Conservation (phyloP, 2,113 vertebrate genomes). For the Perccottus glenii region DNA sequence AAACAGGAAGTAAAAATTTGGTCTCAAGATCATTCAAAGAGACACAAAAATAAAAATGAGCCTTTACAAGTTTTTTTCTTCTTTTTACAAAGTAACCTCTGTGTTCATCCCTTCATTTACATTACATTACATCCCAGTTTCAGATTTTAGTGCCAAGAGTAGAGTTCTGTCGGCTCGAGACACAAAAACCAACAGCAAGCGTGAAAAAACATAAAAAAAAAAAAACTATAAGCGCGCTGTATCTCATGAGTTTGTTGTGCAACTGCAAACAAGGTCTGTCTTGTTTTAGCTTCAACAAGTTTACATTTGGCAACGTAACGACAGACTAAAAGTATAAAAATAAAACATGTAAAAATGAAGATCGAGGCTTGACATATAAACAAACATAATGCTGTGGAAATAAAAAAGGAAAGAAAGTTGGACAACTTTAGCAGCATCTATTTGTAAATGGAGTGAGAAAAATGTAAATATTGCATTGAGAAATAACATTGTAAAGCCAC, state of each 20-base stretch:
- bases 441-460: too few species aligned
- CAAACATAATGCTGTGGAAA: too few species aligned
- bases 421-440: too few species aligned
- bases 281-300: background rate
- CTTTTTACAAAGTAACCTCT: slow-evolving; percentile 54
- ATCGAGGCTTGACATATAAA: too few species aligned
- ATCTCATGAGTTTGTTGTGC: background rate
- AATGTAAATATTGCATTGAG: too few species aligned
- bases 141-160: slow-evolving; percentile 35
- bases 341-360: background rate
- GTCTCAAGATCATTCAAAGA: slow-evolving; percentile 46
- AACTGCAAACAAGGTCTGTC: slow-evolving; percentile 31
- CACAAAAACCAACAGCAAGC: slow-evolving; percentile 16
- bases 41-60: slow-evolving; percentile 62
- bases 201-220: background rate
- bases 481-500: too few species aligned
- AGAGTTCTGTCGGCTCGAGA: slow-evolving; percentile 4
- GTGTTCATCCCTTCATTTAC: slow-evolving; percentile 5
- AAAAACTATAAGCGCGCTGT: background rate
- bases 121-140: slow-evolving; percentile 50
- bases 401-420: too few species aligned
- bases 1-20: slow-evolving; percentile 70
- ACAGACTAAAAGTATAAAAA: slow-evolving; percentile 1
- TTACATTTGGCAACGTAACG: slow-evolving; percentile 53
- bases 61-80: slow-evolving; percentile 48